Conservation (phyloP, 2,888 invertebrate genomes). For the Heteromyza rotundicornis region DNA sequence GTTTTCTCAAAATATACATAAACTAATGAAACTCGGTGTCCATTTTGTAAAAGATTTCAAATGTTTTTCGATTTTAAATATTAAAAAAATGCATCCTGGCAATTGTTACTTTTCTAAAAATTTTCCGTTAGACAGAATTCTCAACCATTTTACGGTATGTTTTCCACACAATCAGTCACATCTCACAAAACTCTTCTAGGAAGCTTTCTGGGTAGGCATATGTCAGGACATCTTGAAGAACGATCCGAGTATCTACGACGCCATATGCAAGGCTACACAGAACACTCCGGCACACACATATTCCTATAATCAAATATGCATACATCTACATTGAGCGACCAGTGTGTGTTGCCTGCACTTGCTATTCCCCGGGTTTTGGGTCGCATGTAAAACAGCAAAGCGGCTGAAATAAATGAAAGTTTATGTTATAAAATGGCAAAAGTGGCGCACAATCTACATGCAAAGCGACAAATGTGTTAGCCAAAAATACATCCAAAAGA, state of each 20-base stretch:
- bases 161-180: constrained; percentile 13
- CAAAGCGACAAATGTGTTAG: constrained; percentile 7
- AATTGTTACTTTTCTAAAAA: too few species aligned
- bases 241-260: constrained; percentile 34
- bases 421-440: constrained; percentile 55
- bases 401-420: constrained; percentile 51
- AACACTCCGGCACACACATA: constrained; percentile 7
- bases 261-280: constrained; percentile 24
- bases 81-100: too few species aligned
- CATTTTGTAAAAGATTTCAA: too few species aligned
- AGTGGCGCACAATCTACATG: constrained; percentile 48
- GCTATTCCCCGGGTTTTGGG: constrained; percentile 26
- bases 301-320: neutral
- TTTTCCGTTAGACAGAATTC: too few species aligned
- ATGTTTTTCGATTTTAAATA: too few species aligned
- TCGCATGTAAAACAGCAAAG: constrained; percentile 26
- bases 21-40: too few species aligned
- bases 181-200: constrained; percentile 12
- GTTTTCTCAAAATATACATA: too few species aligned
- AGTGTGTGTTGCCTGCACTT: constrained; percentile 40
- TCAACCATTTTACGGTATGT: constrained; percentile 10
- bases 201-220: constrained; percentile 37
- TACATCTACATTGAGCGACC: constrained; percentile 12
- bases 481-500: neutral
- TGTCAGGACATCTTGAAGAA: constrained; percentile 43